Percentiles rank a stretch among this genome's conserved stretches.
These are phyloP conservation scores for Rhegmatorhina hoffmannsi DNA, from an alignment of 2,113 vertebrate genomes.

Conservation along the genomic window DNA sequence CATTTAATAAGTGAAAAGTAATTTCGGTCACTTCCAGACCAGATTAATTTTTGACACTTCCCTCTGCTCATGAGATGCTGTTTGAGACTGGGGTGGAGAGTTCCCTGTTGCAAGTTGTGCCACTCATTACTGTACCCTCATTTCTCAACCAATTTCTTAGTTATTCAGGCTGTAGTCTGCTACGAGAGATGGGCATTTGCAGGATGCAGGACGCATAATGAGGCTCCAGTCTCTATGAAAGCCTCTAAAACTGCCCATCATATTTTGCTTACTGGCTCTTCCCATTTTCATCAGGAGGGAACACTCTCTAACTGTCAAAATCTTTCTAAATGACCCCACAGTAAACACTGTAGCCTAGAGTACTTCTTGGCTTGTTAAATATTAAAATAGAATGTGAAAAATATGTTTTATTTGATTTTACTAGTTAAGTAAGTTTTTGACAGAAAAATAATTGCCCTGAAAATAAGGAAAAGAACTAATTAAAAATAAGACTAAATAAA, in stretches of 20 bases:
- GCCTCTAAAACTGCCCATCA: neutral
- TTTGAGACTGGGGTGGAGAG: neutral
- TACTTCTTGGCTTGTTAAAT: neutral
- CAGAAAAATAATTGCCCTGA: neutral
- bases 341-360: neutral
- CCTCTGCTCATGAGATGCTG: neutral
- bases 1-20: neutral
- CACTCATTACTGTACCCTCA: neutral
- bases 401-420: neutral
- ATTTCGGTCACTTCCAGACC: neutral
- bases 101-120: neutral
- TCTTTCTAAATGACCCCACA: neutral
- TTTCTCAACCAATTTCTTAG: neutral
- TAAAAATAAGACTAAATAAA: constrained; percentile 19
- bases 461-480: constrained; percentile 16
- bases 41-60: neutral
- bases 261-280: neutral
- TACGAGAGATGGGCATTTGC: neutral
- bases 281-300: neutral
- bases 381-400: neutral
- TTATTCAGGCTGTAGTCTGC: neutral
- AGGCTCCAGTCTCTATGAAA: neutral
- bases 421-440: neutral
- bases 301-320: neutral
- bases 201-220: neutral